Base-by-base conservation (phyloP, 2,113 vertebrate species). In the Deroptyus accipitrinus region DNA sequence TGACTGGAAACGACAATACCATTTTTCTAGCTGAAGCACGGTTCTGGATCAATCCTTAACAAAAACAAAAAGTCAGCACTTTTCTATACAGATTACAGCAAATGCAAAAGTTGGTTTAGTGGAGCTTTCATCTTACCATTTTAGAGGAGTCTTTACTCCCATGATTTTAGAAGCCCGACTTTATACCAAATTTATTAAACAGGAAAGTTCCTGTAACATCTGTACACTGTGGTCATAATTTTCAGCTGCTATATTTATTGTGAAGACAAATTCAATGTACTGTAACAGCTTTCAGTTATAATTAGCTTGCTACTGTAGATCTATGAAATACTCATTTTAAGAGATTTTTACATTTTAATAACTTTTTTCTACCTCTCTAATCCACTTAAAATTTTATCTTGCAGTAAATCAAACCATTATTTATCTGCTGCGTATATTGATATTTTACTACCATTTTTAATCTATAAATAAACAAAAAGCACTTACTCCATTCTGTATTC, bases 391-490 rank as follows among this genome's bases (percentile, higher is more conserved):
- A 78, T 86, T 2, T 69, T 93, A 79, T 35, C 61, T 35, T 90
- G 16, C 23, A 81, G 17, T 76, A 95, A 83, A 6, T 52, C 20
- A 67, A 87, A 59, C 13, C 23, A 69, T 91, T 97, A 91, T 90
- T 94, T 95, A 49, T 83, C 39, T 96, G 18, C 75, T 74, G 33
- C 68, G 18, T 90, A 30, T 82, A 87, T 28, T 31, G 28, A 59
- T 86, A 82, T 75, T 68, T 95, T 69, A 54, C 7, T 82, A 39
- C 37, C 3, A 59, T 75, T 93, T 97, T 91, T 87, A 82, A 88
- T 61, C 35, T 72, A 64, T 88, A 96, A 95, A 86, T 91, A 54
- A 96, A 79, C 27, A 83, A 57, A 41, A 49, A 54, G 14, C 22
- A 33, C 3, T 33, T 92, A 42, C 13, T 80, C 20, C 11, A 67